Percentiles rank a stretch among this genome's conserved stretches.
These are phyloP conservation scores for Poeciliopsis occidentalis DNA, from an alignment of 2,113 vertebrate species.

Conservation along the genomic window DNA sequence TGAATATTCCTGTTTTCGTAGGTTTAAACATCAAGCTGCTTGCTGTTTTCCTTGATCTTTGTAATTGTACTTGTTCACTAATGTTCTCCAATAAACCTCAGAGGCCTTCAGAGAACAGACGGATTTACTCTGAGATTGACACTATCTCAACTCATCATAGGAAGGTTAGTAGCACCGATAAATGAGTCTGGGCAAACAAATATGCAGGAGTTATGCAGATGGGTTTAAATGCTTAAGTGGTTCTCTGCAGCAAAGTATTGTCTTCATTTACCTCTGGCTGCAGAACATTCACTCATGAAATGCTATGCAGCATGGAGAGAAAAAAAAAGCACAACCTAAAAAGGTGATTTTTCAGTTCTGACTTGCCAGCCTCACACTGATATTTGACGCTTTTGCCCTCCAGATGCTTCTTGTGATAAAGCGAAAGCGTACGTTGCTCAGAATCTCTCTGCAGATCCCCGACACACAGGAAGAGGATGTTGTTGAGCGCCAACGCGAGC, in stretches of 20 bases:
- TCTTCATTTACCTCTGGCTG: not conserved
- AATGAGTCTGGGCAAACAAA: constrained; percentile 1
- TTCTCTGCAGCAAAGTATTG: not conserved
- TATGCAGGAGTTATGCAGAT: not conserved
- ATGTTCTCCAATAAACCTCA: too few relatives aligned
- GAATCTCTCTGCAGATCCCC: not conserved
- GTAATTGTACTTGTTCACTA: not conserved
- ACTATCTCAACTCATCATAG: too few relatives aligned
- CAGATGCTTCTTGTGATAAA: not conserved
- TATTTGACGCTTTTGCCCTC: not conserved
- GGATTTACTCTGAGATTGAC: too few relatives aligned
- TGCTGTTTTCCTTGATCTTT: not conserved
- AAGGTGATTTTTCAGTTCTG: constrained; percentile 1
- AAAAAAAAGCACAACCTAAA: not conserved
- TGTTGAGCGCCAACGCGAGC: constrained; percentile 25
- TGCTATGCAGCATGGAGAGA: not conserved
- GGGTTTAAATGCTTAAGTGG: not conserved
- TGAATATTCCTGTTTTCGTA: not conserved
- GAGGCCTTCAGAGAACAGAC: too few relatives aligned
- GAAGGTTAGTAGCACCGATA: not conserved
- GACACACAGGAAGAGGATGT: constrained; percentile 37
- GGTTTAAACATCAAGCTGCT: not conserved
- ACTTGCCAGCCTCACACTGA: constrained; percentile 8
- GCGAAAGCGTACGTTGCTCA: not conserved
- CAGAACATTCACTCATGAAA: not conserved